phyloP scores from a whole-genome alignment of 2,797 vertebrate genomes.

The Sciurus carolinensis region DNA sequence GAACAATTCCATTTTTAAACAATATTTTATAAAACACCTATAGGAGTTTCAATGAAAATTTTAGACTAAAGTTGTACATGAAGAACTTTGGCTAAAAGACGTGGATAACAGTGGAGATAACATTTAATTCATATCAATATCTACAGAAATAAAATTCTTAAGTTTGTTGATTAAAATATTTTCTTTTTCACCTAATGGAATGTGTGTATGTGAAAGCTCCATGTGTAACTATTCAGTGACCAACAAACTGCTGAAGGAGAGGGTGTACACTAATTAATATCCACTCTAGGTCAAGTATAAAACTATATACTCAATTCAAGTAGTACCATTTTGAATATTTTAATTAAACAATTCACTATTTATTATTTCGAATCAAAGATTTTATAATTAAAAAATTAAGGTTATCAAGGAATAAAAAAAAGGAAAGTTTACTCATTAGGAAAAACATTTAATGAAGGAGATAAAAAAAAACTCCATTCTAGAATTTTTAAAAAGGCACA shows the following conservation, averaged over 20 bases:
- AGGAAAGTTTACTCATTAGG: neutral
- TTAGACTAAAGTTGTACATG: neutral
- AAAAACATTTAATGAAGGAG: neutral
- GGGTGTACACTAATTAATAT: neutral
- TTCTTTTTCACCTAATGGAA: neutral
- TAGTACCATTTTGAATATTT: neutral
- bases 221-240: neutral
- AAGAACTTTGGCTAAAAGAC: slow-evolving; percentile 1
- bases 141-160: neutral
- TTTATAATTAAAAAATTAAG: slow-evolving; percentile 20
- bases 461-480: neutral
- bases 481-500: neutral
- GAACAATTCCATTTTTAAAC: neutral
- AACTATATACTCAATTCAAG: neutral
- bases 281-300: neutral
- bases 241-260: neutral
- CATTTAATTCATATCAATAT: neutral
- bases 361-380: slow-evolving; percentile 17
- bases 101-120: neutral
- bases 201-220: neutral
- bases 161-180: neutral
- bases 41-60: neutral
- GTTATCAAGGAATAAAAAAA: neutral
- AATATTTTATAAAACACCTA: neutral
- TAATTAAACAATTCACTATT: neutral